phyloP scores from a whole-genome alignment of 2,888 invertebrate species.

The Alitta virens region DNA sequence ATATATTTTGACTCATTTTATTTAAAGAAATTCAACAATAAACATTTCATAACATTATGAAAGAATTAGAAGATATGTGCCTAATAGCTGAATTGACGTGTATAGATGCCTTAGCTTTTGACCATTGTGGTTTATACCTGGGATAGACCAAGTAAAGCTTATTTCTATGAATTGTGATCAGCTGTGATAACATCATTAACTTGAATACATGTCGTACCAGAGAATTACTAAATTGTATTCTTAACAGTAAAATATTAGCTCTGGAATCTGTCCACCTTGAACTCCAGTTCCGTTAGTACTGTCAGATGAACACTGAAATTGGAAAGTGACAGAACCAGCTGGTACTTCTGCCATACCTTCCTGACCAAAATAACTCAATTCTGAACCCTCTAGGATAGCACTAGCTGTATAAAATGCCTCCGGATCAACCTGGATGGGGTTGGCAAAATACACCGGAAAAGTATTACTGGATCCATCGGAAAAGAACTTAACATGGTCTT shows the following conservation, averaged over 20 bases:
- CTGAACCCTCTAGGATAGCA: slow-evolving; percentile 89
- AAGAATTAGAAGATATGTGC: too few species aligned
- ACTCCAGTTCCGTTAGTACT: slow-evolving; percentile 97
- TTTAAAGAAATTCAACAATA: too few species aligned
- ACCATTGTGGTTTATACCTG: too few species aligned
- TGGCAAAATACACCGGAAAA: slow-evolving; percentile 82
- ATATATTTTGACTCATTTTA: too few species aligned
- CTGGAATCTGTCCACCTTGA: slow-evolving; percentile 96
- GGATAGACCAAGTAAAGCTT: too few species aligned
- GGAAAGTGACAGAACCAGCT: slow-evolving; percentile 85
- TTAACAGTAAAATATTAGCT: slow-evolving; percentile 80
- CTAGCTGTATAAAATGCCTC: slow-evolving; percentile 93
- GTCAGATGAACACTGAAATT: slow-evolving; percentile 95
- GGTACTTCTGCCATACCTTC: slow-evolving; percentile 93
- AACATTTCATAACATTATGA: too few species aligned
- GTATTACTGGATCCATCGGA: slow-evolving; percentile 96
- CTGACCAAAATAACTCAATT: slow-evolving; percentile 94
- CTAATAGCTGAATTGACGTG: too few species aligned
- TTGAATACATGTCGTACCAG: background rate
- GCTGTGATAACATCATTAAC: too few species aligned
- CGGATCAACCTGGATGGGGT: slow-evolving; percentile 82
- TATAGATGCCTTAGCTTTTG: too few species aligned
- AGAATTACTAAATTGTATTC: too few species aligned
- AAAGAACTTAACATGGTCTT: slow-evolving; percentile 89
- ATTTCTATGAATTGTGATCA: too few species aligned